Conservation (phyloP, 2,113 vertebrate genomes). For the Melanerpes aurifrons region DNA sequence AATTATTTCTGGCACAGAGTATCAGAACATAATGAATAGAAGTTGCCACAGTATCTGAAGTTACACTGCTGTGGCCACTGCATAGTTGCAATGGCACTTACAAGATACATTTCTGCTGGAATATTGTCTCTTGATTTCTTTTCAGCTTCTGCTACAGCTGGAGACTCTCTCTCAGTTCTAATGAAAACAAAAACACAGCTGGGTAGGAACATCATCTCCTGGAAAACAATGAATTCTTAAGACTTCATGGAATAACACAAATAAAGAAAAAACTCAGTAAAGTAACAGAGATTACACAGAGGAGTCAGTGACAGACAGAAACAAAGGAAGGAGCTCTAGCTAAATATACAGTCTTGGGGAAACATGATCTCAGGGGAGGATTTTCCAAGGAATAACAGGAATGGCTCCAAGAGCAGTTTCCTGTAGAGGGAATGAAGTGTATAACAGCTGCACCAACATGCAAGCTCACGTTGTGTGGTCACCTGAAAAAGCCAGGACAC, state of each 20-base stretch:
- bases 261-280: background rate
- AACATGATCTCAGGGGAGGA: background rate
- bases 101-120: constrained; percentile 2
- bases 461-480: background rate
- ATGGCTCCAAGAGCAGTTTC: background rate
- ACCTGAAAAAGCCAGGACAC: background rate
- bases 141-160: background rate
- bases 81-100: background rate
- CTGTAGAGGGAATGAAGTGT: background rate
- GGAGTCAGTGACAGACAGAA: background rate
- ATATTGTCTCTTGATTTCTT: constrained; percentile 37
- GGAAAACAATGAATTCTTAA: constrained; percentile 53
- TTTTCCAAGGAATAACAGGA: background rate
- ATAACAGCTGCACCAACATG: background rate
- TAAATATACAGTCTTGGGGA: background rate
- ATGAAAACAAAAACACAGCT: constrained; percentile 53
- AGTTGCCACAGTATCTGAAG: background rate
- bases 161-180: constrained; percentile 12
- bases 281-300: constrained; percentile 12
- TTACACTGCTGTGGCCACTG: background rate
- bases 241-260: constrained; percentile 38
- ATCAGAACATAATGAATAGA: background rate
- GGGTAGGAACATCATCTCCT: constrained; percentile 29
- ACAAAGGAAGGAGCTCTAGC: background rate
- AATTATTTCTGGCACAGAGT: background rate